Evolutionary conservation across 2,888 invertebrate species (phyloP), one percentile per base, ranked within the genome.

Genomic region (Amblyjoppa proteus): DNA sequence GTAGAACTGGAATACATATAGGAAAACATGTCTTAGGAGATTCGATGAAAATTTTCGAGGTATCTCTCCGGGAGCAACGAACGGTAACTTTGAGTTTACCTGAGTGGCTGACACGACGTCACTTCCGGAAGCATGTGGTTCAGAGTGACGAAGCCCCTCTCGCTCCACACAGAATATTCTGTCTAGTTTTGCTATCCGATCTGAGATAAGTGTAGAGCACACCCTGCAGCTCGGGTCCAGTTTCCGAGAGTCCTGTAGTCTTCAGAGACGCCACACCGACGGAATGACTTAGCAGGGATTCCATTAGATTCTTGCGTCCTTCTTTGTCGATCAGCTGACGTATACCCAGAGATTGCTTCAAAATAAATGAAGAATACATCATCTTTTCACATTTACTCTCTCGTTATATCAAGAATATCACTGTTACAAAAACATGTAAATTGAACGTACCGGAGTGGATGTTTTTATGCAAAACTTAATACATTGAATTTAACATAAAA

Each of bases 81-180:
- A 28, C 20, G 56, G 9, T 9, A 28, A 7, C 20, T 31, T 9
- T 31, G 20, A 28, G 41, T 25, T 51, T 91, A 93, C 93, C 93
- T 92, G 34, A 95, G 90, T 0, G 97, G 96, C 88, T 95, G 95
- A 79, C 96, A 95, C 13, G 95, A 95, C 73, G 96, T 95, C 69
- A 96, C 95, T 88, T 97, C 97, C 16, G 97, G 95, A 28, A 98
- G 95, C 88, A 98, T 95, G 92, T 97, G 97, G 91, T 97, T 96
- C 0, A 98, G 94, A 0, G 98, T 98, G 2, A 98, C 95, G 93
- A 98, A 86, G 98, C 96, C 6, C 98, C 98, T 89, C 97, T 96
- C 0, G 97, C 96, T 79, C 95, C 95, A 71, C 96, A 96, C 56
- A 98, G 94, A 58, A 92, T 83, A 61, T 92, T 91, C 34, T 90